Percentiles rank a stretch among this genome's conserved stretches.
Evolutionary conservation across 2,888 invertebrate species (phyloP).

Genomic region (Hydraecia micacea): DNA sequence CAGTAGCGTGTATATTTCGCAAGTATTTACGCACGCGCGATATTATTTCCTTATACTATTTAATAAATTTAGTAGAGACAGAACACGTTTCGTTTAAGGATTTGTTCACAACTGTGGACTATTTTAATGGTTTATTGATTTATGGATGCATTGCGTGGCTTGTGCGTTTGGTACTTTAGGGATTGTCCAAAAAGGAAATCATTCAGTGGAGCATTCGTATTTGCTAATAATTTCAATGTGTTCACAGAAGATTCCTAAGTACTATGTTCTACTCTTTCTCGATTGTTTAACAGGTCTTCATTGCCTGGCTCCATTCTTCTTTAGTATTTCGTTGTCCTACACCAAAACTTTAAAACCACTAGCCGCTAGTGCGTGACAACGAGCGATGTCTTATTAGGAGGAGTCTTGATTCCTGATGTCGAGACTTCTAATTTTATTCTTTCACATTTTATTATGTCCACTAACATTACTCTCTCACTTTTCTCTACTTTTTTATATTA

Average conservation of each 20-base stretch:
- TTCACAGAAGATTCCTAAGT: neutral
- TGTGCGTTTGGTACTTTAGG: neutral
- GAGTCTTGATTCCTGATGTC: neutral
- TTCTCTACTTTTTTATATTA: too few species aligned
- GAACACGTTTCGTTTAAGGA: constrained; percentile 43
- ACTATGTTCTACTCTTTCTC: neutral
- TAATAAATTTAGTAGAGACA: constrained; percentile 38
- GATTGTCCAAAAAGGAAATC: constrained; percentile 5
- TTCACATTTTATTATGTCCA: neutral
- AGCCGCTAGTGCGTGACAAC: too few species aligned
- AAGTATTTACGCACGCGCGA: constrained; percentile 45
- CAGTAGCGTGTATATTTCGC: constrained; percentile 31
- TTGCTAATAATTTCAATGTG: neutral
- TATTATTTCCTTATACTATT: constrained; percentile 55
- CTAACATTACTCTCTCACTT: too few species aligned
- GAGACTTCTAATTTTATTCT: neutral
- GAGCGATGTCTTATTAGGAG: neutral
- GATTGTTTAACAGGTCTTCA: neutral
- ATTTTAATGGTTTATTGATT: constrained; percentile 23
- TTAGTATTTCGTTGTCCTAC: neutral
- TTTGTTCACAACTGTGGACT: constrained; percentile 27
- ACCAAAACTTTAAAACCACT: neutral
- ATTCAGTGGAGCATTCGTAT: neutral
- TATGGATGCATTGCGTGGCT: constrained; percentile 14
- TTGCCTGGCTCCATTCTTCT: neutral